Evolutionary conservation across 2,797 vertebrate genomes (phyloP).

Genomic region (Sebastes vulpes): DNA sequence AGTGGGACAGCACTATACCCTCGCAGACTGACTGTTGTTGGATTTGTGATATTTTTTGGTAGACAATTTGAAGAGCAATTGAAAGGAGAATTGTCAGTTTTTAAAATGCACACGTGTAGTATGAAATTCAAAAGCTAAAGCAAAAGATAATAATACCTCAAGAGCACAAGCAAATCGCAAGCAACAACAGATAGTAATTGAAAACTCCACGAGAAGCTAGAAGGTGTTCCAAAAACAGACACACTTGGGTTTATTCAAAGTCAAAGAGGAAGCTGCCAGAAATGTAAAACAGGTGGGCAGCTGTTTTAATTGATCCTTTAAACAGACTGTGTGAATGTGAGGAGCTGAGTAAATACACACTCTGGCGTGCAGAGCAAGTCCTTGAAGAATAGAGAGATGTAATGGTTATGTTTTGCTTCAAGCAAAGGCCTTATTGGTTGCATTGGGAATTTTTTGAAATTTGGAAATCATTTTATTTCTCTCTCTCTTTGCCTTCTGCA

Average conservation of each 20-base stretch:
- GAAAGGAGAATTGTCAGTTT: background rate
- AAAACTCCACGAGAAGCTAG: background rate
- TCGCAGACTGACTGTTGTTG: too few species aligned
- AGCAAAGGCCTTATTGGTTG: background rate
- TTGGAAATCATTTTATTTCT: slow-evolving; percentile 13
- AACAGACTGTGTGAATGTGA: background rate
- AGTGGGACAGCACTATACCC: too few species aligned
- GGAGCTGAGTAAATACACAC: slow-evolving; percentile 31
- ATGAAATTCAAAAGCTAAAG: background rate
- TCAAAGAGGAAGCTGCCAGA: slow-evolving; percentile 23
- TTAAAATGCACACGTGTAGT: background rate
- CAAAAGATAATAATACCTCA: background rate
- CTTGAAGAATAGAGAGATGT: background rate
- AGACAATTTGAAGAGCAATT: background rate
- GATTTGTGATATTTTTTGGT: background rate
- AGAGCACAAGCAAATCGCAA: background rate
- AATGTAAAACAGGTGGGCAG: slow-evolving; percentile 23
- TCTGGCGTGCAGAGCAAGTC: background rate
- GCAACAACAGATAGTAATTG: background rate
- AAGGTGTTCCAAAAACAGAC: slow-evolving; percentile 3
- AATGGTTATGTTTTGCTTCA: background rate
- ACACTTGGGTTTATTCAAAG: slow-evolving; percentile 23
- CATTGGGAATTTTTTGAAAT: background rate
- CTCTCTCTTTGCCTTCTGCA: slow-evolving; percentile 76
- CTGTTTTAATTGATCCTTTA: slow-evolving; percentile 36